A percentile compares a stretch with the other conserved stretches of the same genome.
phyloP scores from a whole-genome alignment of 2,797 vertebrate species.

The Aeoliscus strigatus region DNA sequence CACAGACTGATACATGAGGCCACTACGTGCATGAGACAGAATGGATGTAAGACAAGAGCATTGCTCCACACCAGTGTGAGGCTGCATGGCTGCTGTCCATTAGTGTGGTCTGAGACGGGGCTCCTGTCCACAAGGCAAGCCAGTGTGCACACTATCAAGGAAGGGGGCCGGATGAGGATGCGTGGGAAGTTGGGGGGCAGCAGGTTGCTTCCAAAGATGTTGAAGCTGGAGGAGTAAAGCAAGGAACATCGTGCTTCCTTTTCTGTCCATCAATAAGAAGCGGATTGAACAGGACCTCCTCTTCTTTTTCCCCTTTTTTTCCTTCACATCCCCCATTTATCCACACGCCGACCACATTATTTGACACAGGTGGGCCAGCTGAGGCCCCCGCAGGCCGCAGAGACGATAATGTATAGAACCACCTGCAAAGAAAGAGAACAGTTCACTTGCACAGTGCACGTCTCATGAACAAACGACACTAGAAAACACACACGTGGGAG shows the following conservation, averaged over 20 bases:
- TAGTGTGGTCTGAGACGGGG: constrained; percentile 33
- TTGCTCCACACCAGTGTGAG: constrained; percentile 48
- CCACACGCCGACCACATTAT: constrained; percentile 63
- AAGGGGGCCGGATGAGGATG: constrained; percentile 11
- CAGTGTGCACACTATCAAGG: constrained; percentile 42
- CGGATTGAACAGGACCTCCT: constrained; percentile 33
- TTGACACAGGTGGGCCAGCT: constrained; percentile 85
- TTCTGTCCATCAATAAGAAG: constrained; percentile 39
- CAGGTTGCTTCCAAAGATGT: constrained; percentile 22
- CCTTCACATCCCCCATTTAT: constrained; percentile 12
- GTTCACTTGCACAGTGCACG: constrained; percentile 5
- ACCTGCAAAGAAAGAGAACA: constrained; percentile 71
- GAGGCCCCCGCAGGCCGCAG: constrained; percentile 85
- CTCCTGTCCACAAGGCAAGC: constrained; percentile 62
- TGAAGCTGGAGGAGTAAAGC: constrained; percentile 26
- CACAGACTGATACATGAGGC: constrained; percentile 45
- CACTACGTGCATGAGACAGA: constrained; percentile 35
- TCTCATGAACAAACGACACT: too few species aligned
- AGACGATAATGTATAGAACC: constrained; percentile 89
- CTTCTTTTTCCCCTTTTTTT: constrained; percentile 18
- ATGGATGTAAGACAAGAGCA: constrained; percentile 39
- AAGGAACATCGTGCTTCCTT: constrained; percentile 46
- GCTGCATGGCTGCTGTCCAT: constrained; percentile 48
- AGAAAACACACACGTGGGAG: too few species aligned
- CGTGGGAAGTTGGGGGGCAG: constrained; percentile 24